Evolutionary conservation across 2,797 vertebrate species (phyloP).

Genomic region (Pteronotus mesoamericanus): DNA sequence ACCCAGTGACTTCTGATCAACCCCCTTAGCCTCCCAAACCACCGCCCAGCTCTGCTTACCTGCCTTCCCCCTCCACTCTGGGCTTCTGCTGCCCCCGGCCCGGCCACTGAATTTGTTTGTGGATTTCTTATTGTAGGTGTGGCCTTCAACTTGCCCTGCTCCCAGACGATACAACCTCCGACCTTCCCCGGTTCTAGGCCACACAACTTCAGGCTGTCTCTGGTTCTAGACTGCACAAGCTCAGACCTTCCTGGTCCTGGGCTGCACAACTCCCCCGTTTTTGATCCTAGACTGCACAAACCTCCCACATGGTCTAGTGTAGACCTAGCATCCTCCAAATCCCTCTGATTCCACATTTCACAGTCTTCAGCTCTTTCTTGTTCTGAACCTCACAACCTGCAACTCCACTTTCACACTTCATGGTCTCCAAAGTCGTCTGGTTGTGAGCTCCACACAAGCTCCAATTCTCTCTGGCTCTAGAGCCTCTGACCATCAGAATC

Average conservation of each 20-base stretch:
- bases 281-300: not conserved
- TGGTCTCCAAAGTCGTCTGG: not conserved
- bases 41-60: not conserved
- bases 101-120: rapidly evolving
- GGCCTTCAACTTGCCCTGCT: not conserved
- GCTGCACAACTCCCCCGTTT: not conserved
- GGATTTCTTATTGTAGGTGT: not conserved
- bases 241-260: not conserved
- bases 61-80: not conserved
- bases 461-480: not conserved
- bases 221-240: not conserved
- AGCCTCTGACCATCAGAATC: not conserved
- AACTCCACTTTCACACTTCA: not conserved
- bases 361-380: not conserved
- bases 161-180: not conserved
- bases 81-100: not conserved
- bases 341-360: not conserved
- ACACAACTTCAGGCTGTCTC: not conserved
- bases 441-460: not conserved
- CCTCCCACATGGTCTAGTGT: not conserved
- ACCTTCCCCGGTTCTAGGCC: not conserved
- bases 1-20: not conserved
- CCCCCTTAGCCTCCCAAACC: not conserved
- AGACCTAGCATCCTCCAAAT: not conserved
- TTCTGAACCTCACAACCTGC: not conserved